Evolutionary conservation across 2,888 invertebrate species (phyloP).

Genomic region (Drymonia ruficornis): DNA sequence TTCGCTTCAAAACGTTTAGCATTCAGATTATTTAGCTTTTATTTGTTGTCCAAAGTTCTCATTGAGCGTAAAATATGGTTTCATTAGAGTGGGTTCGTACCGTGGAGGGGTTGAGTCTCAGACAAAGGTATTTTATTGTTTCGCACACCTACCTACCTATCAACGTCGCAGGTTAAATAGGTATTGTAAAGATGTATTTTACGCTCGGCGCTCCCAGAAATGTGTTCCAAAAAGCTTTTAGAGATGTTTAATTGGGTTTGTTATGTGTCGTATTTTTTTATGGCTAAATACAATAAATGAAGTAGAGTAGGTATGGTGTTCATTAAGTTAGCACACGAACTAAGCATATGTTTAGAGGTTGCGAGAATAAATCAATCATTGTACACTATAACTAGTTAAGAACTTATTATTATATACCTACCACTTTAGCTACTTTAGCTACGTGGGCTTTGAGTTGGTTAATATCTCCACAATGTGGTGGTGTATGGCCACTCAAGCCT

Average conservation of each 20-base stretch:
- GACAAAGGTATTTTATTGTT: conserved; percentile 49
- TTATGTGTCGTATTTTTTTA: background rate
- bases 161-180: conserved; percentile 32
- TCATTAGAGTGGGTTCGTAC: conserved; percentile 45
- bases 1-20: conserved; percentile 6
- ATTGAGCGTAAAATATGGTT: conserved; percentile 50
- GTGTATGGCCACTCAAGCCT: no score
- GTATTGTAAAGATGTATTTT: conserved; percentile 40
- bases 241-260: conserved; percentile 9
- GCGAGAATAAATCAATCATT: no score
- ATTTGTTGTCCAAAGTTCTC: conserved; percentile 30
- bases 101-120: conserved; percentile 35
- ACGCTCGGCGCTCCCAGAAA: conserved; percentile 8
- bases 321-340: no score
- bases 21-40: conserved; percentile 32
- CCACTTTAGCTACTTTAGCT: no score
- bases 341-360: no score
- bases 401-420: no score
- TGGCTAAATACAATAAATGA: background rate
- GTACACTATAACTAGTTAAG: no score
- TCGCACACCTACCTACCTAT: conserved; percentile 35
- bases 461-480: no score
- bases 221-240: conserved; percentile 6
- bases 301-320: no score
- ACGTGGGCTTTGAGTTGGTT: no score